phyloP scores from a whole-genome alignment of 2,888 invertebrate genomes.

The Hirudinaria manillensis region DNA sequence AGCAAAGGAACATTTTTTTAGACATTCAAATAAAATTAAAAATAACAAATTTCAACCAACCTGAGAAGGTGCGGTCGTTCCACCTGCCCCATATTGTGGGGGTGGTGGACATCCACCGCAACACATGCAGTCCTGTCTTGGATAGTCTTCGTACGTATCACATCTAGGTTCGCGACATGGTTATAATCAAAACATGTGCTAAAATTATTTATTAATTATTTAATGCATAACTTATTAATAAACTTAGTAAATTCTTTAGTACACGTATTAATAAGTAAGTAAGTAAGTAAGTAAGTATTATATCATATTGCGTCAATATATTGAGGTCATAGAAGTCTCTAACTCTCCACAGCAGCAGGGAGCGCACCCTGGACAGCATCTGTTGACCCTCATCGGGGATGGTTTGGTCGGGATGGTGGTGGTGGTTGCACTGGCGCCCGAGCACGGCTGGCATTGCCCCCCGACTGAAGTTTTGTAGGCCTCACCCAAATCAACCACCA shows the following conservation, averaged over 20 bases:
- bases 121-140: slow-evolving; percentile 1
- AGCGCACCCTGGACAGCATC: slow-evolving; percentile 16
- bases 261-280: too few relatives aligned
- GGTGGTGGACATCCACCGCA: not conserved
- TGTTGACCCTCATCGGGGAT: slow-evolving; percentile 1
- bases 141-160: not conserved
- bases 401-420: not conserved
- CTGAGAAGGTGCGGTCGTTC: too few relatives aligned
- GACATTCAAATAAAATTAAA: too few relatives aligned
- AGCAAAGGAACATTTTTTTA: too few relatives aligned
- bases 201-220: not conserved
- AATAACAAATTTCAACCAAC: too few relatives aligned
- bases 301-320: too few relatives aligned
- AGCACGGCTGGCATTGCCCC: not conserved
- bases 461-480: slow-evolving; percentile 6
- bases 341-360: slow-evolving; percentile 23
- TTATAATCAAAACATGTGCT: not conserved
- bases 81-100: too few relatives aligned
- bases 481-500: not conserved
- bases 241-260: too few relatives aligned
- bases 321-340: not conserved
- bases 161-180: not conserved
- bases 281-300: too few relatives aligned
- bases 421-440: not conserved
- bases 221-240: too few relatives aligned